Evolutionary conservation across 2,888 invertebrate species (phyloP).

Genomic region (Cheilosia vulpina): DNA sequence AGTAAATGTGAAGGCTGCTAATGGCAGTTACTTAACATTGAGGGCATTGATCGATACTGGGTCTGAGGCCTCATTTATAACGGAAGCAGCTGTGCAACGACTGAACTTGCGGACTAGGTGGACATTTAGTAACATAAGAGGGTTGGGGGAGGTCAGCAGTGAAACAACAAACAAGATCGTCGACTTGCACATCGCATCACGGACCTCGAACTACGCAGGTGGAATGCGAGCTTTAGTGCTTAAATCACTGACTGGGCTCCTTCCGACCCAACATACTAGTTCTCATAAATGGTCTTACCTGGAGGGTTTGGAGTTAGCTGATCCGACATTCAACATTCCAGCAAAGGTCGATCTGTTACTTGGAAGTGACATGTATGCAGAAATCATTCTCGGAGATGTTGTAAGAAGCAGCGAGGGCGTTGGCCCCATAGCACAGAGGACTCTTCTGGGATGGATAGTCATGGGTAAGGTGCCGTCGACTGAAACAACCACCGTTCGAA

Average conservation of each 20-base stretch:
- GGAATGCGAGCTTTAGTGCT: not conserved
- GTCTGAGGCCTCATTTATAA: no score
- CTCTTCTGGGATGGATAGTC: not conserved
- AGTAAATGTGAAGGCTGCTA: no score
- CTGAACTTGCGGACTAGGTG: no score
- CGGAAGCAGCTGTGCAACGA: no score
- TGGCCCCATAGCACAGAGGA: constrained; percentile 5
- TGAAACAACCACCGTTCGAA: not conserved
- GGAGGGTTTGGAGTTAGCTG: not conserved
- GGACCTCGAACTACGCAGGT: not conserved
- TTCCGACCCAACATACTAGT: not conserved
- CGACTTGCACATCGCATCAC: not conserved
- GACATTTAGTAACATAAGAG: no score
- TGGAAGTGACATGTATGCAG: not conserved
- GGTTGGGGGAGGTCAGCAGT: no score
- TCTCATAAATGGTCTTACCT: not conserved
- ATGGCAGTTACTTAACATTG: no score
- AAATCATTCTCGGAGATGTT: not conserved
- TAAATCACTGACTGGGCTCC: constrained; percentile 5
- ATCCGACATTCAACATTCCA: constrained; percentile 9
- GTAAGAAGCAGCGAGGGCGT: not conserved
- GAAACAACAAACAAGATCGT: no score
- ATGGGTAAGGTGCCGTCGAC: not conserved
- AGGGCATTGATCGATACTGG: no score
- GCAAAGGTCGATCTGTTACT: constrained; percentile 8